phyloP scores from a whole-genome alignment of 2,797 vertebrate species.

The Myripristis murdjan region DNA sequence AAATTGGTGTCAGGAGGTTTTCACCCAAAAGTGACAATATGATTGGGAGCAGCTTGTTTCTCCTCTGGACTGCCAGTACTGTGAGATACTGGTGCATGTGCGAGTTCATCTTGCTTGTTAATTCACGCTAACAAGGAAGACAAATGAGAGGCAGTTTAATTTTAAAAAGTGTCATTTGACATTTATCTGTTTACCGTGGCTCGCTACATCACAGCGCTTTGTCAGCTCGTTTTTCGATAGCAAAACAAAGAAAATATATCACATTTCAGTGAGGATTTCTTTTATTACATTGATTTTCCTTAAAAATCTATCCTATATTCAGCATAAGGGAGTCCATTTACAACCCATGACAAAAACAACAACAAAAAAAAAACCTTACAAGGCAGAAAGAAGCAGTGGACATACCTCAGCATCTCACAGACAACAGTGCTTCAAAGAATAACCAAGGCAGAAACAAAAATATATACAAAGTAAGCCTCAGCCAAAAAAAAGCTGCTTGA shows the following conservation, averaged over 20 bases:
- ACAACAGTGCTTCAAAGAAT: conserved; percentile 59
- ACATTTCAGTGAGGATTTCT: conserved; percentile 62
- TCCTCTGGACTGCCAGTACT: background rate
- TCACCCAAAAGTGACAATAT: no score
- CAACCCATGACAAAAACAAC: conserved; percentile 71
- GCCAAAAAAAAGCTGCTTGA: conserved; percentile 53
- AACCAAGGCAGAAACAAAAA: conserved; percentile 24
- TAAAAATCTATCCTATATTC: conserved; percentile 82
- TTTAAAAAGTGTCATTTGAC: conserved; percentile 39
- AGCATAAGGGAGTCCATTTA: conserved; percentile 70
- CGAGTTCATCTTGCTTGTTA: conserved; percentile 12
- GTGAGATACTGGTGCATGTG: background rate
- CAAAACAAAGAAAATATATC: conserved; percentile 50
- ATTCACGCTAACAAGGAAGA: conserved; percentile 42
- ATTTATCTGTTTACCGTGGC: conserved; percentile 41
- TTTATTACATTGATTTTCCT: conserved; percentile 82
- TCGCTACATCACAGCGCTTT: conserved; percentile 36
- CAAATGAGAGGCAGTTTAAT: conserved; percentile 31
- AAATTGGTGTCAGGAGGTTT: no score
- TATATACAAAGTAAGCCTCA: conserved; percentile 43
- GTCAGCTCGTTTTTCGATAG: conserved; percentile 19
- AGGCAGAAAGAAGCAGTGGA: conserved; percentile 58
- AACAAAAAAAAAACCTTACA: conserved; percentile 68
- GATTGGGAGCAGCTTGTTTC: conserved; percentile 31
- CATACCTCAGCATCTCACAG: conserved; percentile 75